Conservation (phyloP, 92 coral and sea anemone genomes). For the Micromussa lordhowensis region DNA sequence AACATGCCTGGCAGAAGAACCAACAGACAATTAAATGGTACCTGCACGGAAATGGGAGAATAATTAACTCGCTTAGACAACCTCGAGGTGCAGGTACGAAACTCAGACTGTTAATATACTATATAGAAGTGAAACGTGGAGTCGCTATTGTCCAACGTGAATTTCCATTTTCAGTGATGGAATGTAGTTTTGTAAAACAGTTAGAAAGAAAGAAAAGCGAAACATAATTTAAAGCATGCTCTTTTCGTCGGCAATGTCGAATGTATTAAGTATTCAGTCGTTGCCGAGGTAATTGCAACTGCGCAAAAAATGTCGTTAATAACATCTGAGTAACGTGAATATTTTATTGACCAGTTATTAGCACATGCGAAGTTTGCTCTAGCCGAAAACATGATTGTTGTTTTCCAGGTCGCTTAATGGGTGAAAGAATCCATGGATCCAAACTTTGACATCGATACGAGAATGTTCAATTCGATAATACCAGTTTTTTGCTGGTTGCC, state of each 20-base stretch:
- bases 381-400: background rate
- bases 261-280: background rate
- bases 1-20: no score
- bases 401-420: background rate
- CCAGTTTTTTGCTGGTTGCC: conserved; percentile 10
- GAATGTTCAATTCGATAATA: background rate
- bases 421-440: background rate
- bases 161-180: background rate
- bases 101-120: no score
- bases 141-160: no score
- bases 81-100: no score
- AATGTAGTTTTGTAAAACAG: background rate
- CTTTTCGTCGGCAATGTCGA: no score
- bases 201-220: background rate
- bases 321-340: background rate
- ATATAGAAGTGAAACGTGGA: no score
- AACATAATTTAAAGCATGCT: no score
- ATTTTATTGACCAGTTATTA: background rate
- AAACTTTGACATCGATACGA: background rate
- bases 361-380: background rate
- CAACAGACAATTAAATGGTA: no score
- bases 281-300: background rate
- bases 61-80: no score
- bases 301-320: background rate
- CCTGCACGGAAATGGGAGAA: no score